A percentile compares a stretch with the other conserved stretches of the same genome.
These are phyloP conservation scores for Anoura caudifer DNA, from an alignment of 2,113 vertebrate species.

Conservation along the genomic window DNA sequence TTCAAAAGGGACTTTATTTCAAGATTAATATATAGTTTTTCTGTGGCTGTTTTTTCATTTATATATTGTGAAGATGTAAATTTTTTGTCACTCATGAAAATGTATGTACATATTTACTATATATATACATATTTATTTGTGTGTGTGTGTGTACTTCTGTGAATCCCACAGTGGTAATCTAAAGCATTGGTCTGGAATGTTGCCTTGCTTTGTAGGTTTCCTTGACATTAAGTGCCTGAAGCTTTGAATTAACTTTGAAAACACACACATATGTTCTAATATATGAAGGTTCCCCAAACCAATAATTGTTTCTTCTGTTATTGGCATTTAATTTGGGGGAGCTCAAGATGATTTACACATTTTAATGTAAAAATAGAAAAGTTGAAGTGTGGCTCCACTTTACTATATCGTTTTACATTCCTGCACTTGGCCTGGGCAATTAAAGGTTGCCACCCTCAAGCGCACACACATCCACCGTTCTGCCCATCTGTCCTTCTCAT, in stretches of 20 bases:
- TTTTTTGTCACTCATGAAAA: background rate
- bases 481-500: background rate
- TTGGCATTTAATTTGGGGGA: background rate
- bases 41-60: conserved; percentile 19
- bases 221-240: background rate
- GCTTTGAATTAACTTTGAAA: background rate
- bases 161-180: background rate
- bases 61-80: background rate
- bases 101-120: background rate
- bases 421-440: background rate
- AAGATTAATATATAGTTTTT: background rate
- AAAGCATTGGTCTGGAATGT: background rate
- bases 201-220: background rate
- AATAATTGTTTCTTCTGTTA: background rate
- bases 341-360: background rate
- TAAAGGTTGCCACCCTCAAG: background rate
- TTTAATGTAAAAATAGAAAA: background rate
- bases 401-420: background rate
- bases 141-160: background rate
- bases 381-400: background rate
- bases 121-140: background rate
- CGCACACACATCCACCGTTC: no score
- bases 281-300: background rate
- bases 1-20: conserved; percentile 13
- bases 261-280: background rate